Evolutionary conservation across 2,113 vertebrate genomes (phyloP), one percentile per base, ranked within the genome.

Genomic region (Sarotherodon lohbergeri): DNA sequence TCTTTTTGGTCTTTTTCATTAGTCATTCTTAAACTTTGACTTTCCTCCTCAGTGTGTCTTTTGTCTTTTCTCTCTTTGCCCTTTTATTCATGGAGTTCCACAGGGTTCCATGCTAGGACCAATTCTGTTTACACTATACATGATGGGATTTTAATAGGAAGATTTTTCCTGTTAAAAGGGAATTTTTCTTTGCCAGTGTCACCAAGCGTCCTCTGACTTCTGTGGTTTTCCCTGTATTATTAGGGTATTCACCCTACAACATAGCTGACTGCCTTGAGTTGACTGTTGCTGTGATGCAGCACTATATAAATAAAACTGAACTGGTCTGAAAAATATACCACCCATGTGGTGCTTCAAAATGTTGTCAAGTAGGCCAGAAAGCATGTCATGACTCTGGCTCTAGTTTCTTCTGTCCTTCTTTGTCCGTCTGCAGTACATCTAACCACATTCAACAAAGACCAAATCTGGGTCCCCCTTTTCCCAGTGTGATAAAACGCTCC

Each of bases 161-260:
- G 19, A n/a, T 39, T n/a, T 66, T 41, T 41, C 63, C 36, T 0
- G 36, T 71, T 71, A 43, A 43, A 41, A 0, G 19, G 11, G n/a
- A 71, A 24, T 43, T 71, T 43, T 10, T 46, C 22, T 43, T 71
- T 46, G 3, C 1, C 39, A 27, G n/a, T 0, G 66, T 73, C 22
- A 27, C 39, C 39, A 73, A 27, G 1, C 5, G 8, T 73, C 66
- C 3, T 16, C 13, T 73, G 8, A 73, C 10, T 73, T 24, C 41
- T 68, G 36, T 0, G 0, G 36, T 41, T 68, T 68, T 24, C 36
- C 12, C 36, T 68, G 34, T 41, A 68, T 0, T 22, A 68, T 3
- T 68, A 0, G 36, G 36, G 4, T 68, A 13, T 41, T 41, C 2
- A 41, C 63, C 63, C 19, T 68, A 9, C 63, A 66, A 43, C 4